Base-by-base conservation (phyloP, 1,140 invertebrate species). In the Cyrtorhinus lividipennis region DNA sequence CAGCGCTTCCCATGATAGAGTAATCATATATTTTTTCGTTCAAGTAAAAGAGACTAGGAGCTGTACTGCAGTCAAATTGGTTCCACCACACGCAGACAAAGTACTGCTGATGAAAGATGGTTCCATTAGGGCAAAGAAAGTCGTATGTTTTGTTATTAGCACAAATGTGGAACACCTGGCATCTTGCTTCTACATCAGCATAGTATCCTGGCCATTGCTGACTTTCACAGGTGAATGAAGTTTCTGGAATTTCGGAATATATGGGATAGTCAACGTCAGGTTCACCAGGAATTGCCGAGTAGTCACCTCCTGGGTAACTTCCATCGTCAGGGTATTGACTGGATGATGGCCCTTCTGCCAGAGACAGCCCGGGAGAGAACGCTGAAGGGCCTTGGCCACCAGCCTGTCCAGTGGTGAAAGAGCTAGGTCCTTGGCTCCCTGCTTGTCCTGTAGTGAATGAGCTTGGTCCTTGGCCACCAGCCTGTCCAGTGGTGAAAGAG, bases 11-110 rank as follows among this genome's bases (percentile, higher is more conserved):
- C 61, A 69, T 64, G 67, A 84, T 83, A 0, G 79, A 79, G 67
- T 87, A 85, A 69, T 88, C 86, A 67, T 88, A 90, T 10, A 90
- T 76, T 68, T 87, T 85, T 61, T 84, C 84, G 72, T 90, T 90
- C 25, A 87, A 74, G 18, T 78, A 79, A 68, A 80, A 90, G 0
- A 88, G 74, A 46, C 78, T 81, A 24, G 84, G 83, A 1, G 87
- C 86, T 3, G 81, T 80, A 63, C 78, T 81, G 69, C 88, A 92
- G 67, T 90, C 86, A 68, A 90, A 90, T 69, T 90, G 86, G 74
- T 90, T 86, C 88, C 89, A 92, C 88, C 88, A 92, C 5, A 91
- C 88, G 68, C 89, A 92, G 3, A 91, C 88, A 46, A 91, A 83
- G 60, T 84, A 82, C 75, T 89, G 81, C 73, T 92, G 89, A 70